phyloP scores from a whole-genome alignment of 2,113 vertebrate species.

The Oceanodroma tethys region DNA sequence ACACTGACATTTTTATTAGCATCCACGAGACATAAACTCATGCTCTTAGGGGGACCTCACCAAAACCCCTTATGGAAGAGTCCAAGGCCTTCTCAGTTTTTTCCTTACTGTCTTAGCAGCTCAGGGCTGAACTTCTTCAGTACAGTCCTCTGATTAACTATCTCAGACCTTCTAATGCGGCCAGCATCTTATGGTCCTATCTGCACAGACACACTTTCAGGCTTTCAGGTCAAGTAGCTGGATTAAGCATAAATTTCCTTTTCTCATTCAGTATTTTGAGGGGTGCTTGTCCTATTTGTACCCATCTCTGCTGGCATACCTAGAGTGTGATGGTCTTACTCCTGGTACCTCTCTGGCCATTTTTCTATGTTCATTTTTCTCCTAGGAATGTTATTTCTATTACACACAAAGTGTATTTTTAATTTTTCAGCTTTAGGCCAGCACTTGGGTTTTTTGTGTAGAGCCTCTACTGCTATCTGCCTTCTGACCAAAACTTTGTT shows the following conservation, averaged over 20 bases:
- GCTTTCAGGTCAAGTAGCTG: background rate
- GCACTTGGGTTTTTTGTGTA: background rate
- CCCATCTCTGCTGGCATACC: fast-evolving
- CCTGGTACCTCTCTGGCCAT: background rate
- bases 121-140: background rate
- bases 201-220: background rate
- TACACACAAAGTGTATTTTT: background rate
- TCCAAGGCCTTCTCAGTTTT: background rate
- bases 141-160: background rate
- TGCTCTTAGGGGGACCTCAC: background rate
- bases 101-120: background rate
- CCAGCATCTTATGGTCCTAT: background rate
- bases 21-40: background rate
- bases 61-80: background rate
- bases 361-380: background rate
- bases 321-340: background rate
- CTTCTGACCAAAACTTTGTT: background rate
- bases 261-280: background rate
- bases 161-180: background rate
- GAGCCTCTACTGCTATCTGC: background rate
- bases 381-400: background rate
- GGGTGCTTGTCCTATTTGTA: background rate
- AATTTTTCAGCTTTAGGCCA: background rate
- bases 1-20: background rate
- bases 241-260: background rate